Evolutionary conservation across 2,888 invertebrate genomes (phyloP).

Genomic region (Hymenopus coronatus): DNA sequence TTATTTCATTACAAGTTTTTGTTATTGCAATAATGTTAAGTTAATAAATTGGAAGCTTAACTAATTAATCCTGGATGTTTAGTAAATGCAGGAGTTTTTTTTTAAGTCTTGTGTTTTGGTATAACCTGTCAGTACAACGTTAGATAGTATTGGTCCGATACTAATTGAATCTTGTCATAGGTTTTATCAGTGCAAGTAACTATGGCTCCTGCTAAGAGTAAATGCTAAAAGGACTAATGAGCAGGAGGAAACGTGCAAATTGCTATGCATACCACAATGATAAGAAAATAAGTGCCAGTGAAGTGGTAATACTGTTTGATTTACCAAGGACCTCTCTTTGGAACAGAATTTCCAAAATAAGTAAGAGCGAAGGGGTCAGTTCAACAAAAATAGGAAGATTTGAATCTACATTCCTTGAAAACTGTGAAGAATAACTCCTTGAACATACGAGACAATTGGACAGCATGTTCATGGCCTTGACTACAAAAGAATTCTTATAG

Average conservation of each 20-base stretch:
- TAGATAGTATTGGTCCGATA: too few relatives aligned
- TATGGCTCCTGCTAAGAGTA: too few relatives aligned
- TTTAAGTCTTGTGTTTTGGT: too few relatives aligned
- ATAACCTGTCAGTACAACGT: too few relatives aligned
- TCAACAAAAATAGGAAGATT: background rate
- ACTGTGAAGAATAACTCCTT: background rate
- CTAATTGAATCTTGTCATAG: too few relatives aligned
- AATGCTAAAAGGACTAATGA: too few relatives aligned
- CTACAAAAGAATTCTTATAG: constrained; percentile 28
- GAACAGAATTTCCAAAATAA: background rate
- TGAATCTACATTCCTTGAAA: constrained; percentile 11
- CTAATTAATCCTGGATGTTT: too few relatives aligned
- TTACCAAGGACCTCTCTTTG: constrained; percentile 19
- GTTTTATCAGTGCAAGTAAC: too few relatives aligned
- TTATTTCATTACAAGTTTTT: too few relatives aligned
- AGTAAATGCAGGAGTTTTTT: too few relatives aligned
- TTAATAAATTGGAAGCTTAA: too few relatives aligned
- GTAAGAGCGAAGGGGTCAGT: background rate
- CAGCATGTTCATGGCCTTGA: constrained; percentile 22
- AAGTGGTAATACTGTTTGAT: background rate
- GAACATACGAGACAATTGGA: constrained; percentile 19
- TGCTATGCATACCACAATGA: background rate
- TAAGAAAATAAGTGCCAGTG: background rate
- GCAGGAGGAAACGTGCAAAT: background rate
- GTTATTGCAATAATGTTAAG: too few relatives aligned